A percentile compares a stretch with the other conserved stretches of the same genome.
Evolutionary conservation across 2,113 vertebrate genomes (phyloP).

Genomic region (Litocranius walleri): DNA sequence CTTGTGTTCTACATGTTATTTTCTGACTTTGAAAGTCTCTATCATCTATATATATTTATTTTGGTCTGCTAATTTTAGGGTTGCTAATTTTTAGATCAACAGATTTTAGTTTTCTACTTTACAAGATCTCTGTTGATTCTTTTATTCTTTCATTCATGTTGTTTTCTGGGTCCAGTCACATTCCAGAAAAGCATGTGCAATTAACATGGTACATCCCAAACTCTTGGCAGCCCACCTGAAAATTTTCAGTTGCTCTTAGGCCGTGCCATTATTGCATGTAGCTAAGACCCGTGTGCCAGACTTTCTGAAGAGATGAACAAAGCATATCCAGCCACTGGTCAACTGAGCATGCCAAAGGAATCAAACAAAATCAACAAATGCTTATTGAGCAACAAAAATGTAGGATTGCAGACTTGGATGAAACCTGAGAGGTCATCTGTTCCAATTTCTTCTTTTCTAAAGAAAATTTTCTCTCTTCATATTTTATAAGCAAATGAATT

Average conservation of each 20-base stretch:
- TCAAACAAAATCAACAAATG: not conserved
- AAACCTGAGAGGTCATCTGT: not conserved
- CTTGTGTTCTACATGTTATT: not conserved
- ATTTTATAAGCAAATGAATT: not conserved
- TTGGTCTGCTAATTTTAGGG: not conserved
- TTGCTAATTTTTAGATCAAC: not conserved
- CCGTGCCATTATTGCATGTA: not conserved
- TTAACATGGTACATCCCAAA: not conserved
- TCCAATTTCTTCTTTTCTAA: not conserved
- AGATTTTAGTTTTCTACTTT: not conserved
- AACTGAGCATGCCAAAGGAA: not conserved
- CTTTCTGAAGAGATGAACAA: conserved; percentile 12
- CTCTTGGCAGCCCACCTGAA: not conserved
- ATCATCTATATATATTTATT: not conserved
- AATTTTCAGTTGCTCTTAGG: not conserved
- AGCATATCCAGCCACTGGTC: not conserved
- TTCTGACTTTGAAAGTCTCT: not conserved
- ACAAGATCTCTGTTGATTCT: not conserved
- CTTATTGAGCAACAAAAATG: conserved; percentile 17
- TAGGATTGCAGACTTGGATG: not conserved
- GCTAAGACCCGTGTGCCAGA: not conserved
- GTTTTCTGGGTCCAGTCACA: not conserved
- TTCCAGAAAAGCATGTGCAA: not conserved
- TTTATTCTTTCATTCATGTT: not conserved
- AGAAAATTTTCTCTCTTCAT: not conserved